Base-by-base conservation (phyloP, 1,140 invertebrate genomes). In the Bombus confusus region DNA sequence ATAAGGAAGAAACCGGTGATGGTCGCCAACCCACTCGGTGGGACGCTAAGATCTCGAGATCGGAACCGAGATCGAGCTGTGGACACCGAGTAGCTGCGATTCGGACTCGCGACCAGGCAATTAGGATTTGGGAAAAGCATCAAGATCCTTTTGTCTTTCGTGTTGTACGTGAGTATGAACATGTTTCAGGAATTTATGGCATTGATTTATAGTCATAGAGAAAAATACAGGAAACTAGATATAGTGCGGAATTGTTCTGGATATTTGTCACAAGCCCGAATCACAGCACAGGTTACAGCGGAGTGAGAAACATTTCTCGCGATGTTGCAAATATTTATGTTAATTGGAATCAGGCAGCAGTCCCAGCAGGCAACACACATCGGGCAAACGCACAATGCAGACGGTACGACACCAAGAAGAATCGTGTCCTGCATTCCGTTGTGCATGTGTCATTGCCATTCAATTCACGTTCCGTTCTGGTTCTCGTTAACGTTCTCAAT, bases 341-440 rank as follows among this genome's bases (percentile, higher is more conserved):
- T 73, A 71, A 80, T 85, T 73, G 41, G 57, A 80, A 43, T 81
- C 84, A 85, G 84, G 84, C 84, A 85, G 84, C 84, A 85, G 71
- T 81, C 84, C 69, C 84, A 85, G 84, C 84, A 85, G 78, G 91
- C 92, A 93, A 91, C 86, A 90, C 87, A 92, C 90, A 92, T 87
- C 90, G 89, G 82, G 75, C 91, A 92, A 90, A 91, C 89, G 90
- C 90, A 91, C 89, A 88, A 91, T 93, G 93, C 93, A 94, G 90
- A 94, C 93, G 93, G 87, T 90, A 93, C 93, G 93, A 95, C 94
- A 95, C 93, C 92, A 91, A 95, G 86, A 92, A 90, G 92, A 91
- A 91, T 91, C 92, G 90, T 87, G 86, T 93, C 91, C 93, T 91
- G 93, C 93, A 94, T 94, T 94, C 93, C 92, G 90, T 90, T 90